Evolutionary conservation across 2,797 vertebrate species (phyloP).

Genomic region (Gila robusta): DNA sequence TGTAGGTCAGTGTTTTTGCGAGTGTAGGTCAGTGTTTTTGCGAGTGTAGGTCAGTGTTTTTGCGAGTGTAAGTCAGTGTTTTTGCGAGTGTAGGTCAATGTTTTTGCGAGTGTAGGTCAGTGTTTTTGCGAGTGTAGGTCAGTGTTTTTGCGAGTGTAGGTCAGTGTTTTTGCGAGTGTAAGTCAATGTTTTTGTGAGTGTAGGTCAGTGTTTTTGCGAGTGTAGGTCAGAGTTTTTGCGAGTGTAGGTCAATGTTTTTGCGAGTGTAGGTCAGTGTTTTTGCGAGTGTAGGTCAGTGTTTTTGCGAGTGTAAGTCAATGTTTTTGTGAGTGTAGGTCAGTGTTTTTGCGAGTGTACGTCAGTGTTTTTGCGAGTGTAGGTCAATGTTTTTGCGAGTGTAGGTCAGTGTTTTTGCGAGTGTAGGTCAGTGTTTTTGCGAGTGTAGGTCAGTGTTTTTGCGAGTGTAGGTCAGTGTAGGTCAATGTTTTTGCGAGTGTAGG

Average conservation of each 20-base stretch:
- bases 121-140: not conserved
- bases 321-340: not conserved
- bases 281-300: too few relatives aligned
- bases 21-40: not conserved
- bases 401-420: too few relatives aligned
- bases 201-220: not conserved
- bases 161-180: not conserved
- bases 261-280: not conserved
- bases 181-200: not conserved
- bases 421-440: not conserved
- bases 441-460: constrained; percentile 8
- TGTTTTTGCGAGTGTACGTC: not conserved
- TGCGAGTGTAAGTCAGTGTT: not conserved
- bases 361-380: not conserved
- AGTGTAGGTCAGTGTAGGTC: too few relatives aligned
- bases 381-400: not conserved
- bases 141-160: not conserved
- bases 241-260: not conserved
- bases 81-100: not conserved
- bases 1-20: constrained; percentile 1
- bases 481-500: not conserved
- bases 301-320: too few relatives aligned
- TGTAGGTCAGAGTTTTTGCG: constrained; percentile 1
- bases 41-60: not conserved
- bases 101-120: not conserved